Conservation (phyloP, 1,140 invertebrate species). For the Drosophila repleta region DNA sequence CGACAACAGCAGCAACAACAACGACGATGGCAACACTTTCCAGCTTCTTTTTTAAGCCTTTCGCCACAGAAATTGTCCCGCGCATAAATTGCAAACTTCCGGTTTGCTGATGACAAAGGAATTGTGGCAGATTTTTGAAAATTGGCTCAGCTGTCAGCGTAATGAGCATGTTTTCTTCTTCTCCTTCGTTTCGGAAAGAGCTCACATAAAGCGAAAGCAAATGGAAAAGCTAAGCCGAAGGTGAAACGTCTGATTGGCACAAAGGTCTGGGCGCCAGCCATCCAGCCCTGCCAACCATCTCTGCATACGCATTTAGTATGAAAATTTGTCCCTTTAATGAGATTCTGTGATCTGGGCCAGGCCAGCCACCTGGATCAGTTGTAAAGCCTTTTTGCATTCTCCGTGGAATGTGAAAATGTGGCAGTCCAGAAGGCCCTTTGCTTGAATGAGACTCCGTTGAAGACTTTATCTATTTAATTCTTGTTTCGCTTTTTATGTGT, state of each 20-base stretch:
- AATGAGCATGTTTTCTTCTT: constrained; percentile 43
- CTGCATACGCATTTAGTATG: not conserved
- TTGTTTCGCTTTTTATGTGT: constrained; percentile 38
- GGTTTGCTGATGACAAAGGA: constrained; percentile 29
- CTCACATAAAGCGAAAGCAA: not conserved
- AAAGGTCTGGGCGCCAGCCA: constrained; percentile 15
- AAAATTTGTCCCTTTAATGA: constrained; percentile 5
- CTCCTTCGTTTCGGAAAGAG: constrained; percentile 15
- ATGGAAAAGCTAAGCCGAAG: constrained; percentile 23
- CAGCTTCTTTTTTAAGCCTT: constrained; percentile 19
- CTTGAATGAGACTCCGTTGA: constrained; percentile 8
- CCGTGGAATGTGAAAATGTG: not conserved
- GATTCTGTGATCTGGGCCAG: not conserved
- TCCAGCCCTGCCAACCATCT: no score
- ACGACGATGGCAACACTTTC: not conserved
- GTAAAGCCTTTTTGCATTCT: constrained; percentile 2
- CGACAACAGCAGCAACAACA: constrained; percentile 41
- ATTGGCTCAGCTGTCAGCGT: constrained; percentile 52
- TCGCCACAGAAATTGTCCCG: constrained; percentile 22
- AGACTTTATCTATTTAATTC: constrained; percentile 44
- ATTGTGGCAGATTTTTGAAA: constrained; percentile 47
- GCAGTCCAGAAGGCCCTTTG: not conserved
- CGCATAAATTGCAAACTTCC: constrained; percentile 57
- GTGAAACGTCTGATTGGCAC: constrained; percentile 31
- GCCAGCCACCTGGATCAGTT: constrained; percentile 8